phyloP scores from a whole-genome alignment of 2,888 invertebrate genomes.

The Aethes cnicana region DNA sequence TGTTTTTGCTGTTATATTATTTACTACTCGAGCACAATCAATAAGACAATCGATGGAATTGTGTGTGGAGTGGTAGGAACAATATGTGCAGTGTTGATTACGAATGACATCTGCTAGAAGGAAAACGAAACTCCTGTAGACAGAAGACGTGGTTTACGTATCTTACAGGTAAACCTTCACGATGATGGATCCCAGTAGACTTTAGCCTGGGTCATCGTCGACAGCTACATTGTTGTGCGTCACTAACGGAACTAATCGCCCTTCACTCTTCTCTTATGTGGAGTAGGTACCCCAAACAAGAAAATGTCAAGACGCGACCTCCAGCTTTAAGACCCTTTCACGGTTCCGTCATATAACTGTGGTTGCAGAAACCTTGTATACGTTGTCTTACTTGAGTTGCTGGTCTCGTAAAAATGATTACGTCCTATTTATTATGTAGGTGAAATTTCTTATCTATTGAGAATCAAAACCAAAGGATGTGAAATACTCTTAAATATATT shows the following conservation, averaged over 20 bases:
- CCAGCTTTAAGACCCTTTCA: conserved; percentile 52
- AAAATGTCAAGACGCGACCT: conserved; percentile 77
- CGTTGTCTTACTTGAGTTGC: background rate
- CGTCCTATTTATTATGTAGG: conserved; percentile 58
- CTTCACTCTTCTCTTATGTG: conserved; percentile 52
- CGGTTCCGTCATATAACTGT: conserved; percentile 38
- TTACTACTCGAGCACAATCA: conserved; percentile 49
- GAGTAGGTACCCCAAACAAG: conserved; percentile 58
- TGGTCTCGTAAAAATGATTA: conserved; percentile 24
- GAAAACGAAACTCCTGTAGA: conserved; percentile 70
- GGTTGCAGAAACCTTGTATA: conserved; percentile 10
- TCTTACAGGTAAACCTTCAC: conserved; percentile 52
- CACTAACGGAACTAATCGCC: conserved; percentile 50
- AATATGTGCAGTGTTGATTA: conserved; percentile 78
- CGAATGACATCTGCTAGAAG: conserved; percentile 73
- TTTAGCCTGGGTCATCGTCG: conserved; percentile 11
- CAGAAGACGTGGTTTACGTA: conserved; percentile 40
- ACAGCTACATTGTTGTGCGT: conserved; percentile 38
- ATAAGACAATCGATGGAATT: conserved; percentile 58
- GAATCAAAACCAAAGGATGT: too few relatives aligned
- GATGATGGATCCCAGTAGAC: conserved; percentile 12
- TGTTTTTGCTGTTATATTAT: conserved; percentile 44
- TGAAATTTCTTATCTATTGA: conserved; percentile 36
- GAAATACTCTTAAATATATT: too few relatives aligned
- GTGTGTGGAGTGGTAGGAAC: conserved; percentile 56